These are phyloP conservation scores for Atta cephalotes DNA, from an alignment of 1,140 invertebrate genomes.

Conservation along the genomic window DNA sequence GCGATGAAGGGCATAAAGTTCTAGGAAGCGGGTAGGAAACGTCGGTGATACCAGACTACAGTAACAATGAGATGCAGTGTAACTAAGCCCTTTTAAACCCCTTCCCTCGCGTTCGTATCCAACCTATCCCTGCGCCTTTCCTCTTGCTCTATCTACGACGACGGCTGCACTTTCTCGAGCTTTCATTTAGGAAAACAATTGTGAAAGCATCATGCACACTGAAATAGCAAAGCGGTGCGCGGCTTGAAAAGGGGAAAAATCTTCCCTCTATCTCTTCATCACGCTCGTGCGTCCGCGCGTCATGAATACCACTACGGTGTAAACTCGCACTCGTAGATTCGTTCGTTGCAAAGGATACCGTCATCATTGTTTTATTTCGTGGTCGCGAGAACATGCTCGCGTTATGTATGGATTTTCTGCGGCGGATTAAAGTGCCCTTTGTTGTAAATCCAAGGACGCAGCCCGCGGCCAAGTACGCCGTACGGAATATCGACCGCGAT, in stretches of 20 bases:
- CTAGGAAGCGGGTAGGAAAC: constrained; percentile 49
- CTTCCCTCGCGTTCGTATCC: constrained; percentile 22
- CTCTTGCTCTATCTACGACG: constrained; percentile 29
- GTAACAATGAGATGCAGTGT: constrained; percentile 74
- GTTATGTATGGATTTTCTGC: constrained; percentile 58
- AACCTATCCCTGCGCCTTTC: constrained; percentile 18
- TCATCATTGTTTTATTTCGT: constrained; percentile 58
- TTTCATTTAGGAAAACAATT: constrained; percentile 77
- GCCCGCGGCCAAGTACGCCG: background rate
- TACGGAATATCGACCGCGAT: constrained; percentile 11
- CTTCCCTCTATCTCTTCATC: constrained; percentile 10
- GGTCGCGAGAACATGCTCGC: constrained; percentile 41
- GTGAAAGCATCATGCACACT: constrained; percentile 62
- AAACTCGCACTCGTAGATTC: constrained; percentile 59
- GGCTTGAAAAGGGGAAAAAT: constrained; percentile 37
- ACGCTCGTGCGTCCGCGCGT: background rate
- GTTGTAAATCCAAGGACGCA: constrained; percentile 32
- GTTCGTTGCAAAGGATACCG: constrained; percentile 59
- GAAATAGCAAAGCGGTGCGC: constrained; percentile 59
- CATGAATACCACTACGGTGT: constrained; percentile 46
- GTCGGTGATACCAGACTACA: constrained; percentile 49
- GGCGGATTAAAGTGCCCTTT: constrained; percentile 60
- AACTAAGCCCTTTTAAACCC: constrained; percentile 66
- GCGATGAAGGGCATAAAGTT: constrained; percentile 64
- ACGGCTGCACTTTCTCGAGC: constrained; percentile 63